phyloP scores from a whole-genome alignment of 1,140 invertebrate genomes.

The Drosophila ercepeae region DNA sequence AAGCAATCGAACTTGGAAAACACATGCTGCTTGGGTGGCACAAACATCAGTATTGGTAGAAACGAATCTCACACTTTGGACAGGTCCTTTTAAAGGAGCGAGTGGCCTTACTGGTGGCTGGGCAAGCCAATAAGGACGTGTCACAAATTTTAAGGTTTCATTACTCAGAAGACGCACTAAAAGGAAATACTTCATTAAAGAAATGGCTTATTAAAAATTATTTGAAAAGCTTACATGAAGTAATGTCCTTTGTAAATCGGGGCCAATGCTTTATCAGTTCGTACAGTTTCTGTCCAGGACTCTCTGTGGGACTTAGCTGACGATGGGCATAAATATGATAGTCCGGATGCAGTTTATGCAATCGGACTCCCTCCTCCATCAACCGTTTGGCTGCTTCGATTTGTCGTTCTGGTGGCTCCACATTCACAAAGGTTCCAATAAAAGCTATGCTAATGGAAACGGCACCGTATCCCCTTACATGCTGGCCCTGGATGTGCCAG shows the following conservation, averaged over 20 bases:
- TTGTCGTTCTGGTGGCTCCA: constrained; percentile 85
- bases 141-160: constrained; percentile 75
- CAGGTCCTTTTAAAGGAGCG: constrained; percentile 82
- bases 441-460: constrained; percentile 88
- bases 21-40: constrained; percentile 54
- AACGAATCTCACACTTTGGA: constrained; percentile 81
- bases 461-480: constrained; percentile 87
- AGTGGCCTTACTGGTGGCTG: constrained; percentile 84
- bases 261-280: constrained; percentile 86
- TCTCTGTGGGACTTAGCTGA: constrained; percentile 86
- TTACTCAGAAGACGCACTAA: constrained; percentile 59
- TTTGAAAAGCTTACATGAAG: constrained; percentile 41
- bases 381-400: constrained; percentile 85
- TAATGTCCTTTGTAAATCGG: constrained; percentile 81
- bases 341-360: constrained; percentile 85
- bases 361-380: constrained; percentile 86
- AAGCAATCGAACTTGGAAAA: constrained; percentile 83
- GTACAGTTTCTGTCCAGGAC: constrained; percentile 87
- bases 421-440: constrained; percentile 87
- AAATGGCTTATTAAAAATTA: too few relatives aligned
- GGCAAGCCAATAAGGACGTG: constrained; percentile 86
- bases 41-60: constrained; percentile 30
- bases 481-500: constrained; percentile 87
- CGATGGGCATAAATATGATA: constrained; percentile 87
- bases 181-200: too few relatives aligned